A percentile compares a stretch with the other conserved stretches of the same genome.
phyloP scores from a whole-genome alignment of 64 coral and sea anemone genomes.

The Montipora sp. region DNA sequence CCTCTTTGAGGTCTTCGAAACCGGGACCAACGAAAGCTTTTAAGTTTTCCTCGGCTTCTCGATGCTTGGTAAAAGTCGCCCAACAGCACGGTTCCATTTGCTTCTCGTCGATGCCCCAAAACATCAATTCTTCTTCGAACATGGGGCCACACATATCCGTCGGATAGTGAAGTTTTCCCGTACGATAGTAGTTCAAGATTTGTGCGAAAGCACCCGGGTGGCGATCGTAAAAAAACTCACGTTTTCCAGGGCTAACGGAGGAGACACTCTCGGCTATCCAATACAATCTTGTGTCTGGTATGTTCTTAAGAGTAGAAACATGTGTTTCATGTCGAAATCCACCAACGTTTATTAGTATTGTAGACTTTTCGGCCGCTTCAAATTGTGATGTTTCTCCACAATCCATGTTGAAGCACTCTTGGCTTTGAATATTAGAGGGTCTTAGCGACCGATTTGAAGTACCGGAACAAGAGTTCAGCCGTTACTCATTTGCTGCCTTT shows the following conservation, averaged over 20 bases:
- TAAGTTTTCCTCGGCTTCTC: slow-evolving; percentile 85
- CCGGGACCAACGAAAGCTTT: slow-evolving; percentile 92
- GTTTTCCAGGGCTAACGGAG: slow-evolving; percentile 58
- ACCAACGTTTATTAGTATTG: slow-evolving; percentile 88
- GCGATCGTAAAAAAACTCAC: slow-evolving; percentile 90
- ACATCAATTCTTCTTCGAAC: slow-evolving; percentile 86
- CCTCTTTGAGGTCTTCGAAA: slow-evolving; percentile 69
- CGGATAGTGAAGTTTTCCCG: slow-evolving; percentile 91
- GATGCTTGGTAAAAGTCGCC: slow-evolving; percentile 87
- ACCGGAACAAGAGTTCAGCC: not conserved
- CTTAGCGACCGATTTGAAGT: not conserved
- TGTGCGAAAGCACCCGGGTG: slow-evolving; percentile 83
- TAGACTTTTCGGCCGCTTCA: slow-evolving; percentile 44
- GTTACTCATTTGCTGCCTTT: not conserved
- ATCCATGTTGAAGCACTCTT: slow-evolving; percentile 40
- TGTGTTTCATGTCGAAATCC: slow-evolving; percentile 88
- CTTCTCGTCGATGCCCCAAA: slow-evolving; percentile 96
- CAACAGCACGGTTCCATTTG: slow-evolving; percentile 98
- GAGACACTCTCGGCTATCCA: slow-evolving; percentile 81
- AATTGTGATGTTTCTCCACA: slow-evolving; percentile 34
- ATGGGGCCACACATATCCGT: slow-evolving; percentile 91
- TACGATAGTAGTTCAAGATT: slow-evolving; percentile 92
- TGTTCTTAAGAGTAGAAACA: slow-evolving; percentile 84
- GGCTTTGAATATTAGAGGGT: not conserved
- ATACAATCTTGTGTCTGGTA: slow-evolving; percentile 86